These are phyloP conservation scores for Cerastoderma edule DNA, from an alignment of 2,888 invertebrate species.

Conservation along the genomic window DNA sequence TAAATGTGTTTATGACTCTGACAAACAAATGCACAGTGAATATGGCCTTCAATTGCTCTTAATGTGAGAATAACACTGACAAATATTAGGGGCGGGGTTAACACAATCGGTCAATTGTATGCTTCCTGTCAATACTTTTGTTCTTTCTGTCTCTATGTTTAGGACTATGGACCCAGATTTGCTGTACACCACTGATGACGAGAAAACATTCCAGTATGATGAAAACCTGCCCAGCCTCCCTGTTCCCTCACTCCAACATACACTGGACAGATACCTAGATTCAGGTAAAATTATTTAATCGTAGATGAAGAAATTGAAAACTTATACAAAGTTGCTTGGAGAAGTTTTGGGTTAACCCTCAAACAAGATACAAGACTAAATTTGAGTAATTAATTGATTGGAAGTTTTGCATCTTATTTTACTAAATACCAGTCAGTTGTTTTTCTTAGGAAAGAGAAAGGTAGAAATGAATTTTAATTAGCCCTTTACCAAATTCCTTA, in stretches of 20 bases:
- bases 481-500: too few species aligned
- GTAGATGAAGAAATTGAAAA: too few species aligned
- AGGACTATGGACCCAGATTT: constrained; percentile 55
- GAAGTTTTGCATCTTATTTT: too few species aligned
- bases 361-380: too few species aligned
- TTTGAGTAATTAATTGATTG: too few species aligned
- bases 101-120: not conserved
- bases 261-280: constrained; percentile 86
- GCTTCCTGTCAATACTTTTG: not conserved
- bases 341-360: too few species aligned
- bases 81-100: not conserved
- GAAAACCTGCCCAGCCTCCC: constrained; percentile 86
- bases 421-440: too few species aligned
- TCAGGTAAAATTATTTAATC: constrained; percentile 79
- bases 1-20: not conserved
- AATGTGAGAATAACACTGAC: not conserved
- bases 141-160: not conserved
- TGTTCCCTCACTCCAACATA: constrained; percentile 85
- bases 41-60: not conserved
- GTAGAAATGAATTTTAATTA: too few species aligned
- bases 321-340: too few species aligned
- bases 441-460: too few species aligned
- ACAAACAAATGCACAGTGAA: not conserved
- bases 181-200: constrained; percentile 65
- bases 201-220: constrained; percentile 86